Evolutionary conservation across 2,113 vertebrate species (phyloP).

Genomic region (Gobius niger): DNA sequence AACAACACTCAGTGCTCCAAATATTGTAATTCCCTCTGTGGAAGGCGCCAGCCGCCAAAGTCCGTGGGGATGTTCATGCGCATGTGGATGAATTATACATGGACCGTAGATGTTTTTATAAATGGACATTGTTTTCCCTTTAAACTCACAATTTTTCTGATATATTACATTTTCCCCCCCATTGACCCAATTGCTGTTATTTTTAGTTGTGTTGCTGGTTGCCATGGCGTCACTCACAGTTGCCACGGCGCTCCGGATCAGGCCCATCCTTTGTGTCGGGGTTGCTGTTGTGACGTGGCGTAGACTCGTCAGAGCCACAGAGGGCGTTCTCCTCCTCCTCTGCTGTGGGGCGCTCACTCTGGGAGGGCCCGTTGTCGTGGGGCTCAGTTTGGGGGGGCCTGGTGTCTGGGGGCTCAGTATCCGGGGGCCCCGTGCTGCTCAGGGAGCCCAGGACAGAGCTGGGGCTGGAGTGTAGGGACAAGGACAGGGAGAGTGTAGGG

Average conservation of each 20-base stretch:
- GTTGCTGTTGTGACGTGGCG: conserved; percentile 77
- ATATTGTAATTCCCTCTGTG: too few relatives aligned
- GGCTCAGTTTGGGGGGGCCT: conserved; percentile 16
- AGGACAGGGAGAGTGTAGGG: conserved; percentile 74
- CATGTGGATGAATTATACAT: too few relatives aligned
- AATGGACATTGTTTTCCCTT: too few relatives aligned
- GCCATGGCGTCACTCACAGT: conserved; percentile 69
- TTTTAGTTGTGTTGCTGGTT: conserved; percentile 18
- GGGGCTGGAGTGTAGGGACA: conserved; percentile 80
- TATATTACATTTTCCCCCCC: conserved; percentile 12
- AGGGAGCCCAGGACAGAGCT: conserved; percentile 77
- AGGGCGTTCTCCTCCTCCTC: conserved; percentile 9
- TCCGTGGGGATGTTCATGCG: too few relatives aligned
- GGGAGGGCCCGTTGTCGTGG: conserved; percentile 10
- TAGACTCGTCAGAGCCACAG: conserved; percentile 38
- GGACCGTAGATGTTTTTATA: too few relatives aligned
- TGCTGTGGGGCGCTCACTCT: neutral
- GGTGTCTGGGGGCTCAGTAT: conserved; percentile 44
- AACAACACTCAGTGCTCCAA: too few relatives aligned
- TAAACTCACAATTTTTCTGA: neutral
- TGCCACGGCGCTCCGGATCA: conserved; percentile 38
- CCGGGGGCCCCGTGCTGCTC: conserved; percentile 60
- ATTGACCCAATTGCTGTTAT: conserved; percentile 1
- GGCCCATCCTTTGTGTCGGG: conserved; percentile 55
- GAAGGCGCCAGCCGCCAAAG: too few relatives aligned